phyloP scores from a whole-genome alignment of 2,888 invertebrate genomes.

The Melanophora roralis region DNA sequence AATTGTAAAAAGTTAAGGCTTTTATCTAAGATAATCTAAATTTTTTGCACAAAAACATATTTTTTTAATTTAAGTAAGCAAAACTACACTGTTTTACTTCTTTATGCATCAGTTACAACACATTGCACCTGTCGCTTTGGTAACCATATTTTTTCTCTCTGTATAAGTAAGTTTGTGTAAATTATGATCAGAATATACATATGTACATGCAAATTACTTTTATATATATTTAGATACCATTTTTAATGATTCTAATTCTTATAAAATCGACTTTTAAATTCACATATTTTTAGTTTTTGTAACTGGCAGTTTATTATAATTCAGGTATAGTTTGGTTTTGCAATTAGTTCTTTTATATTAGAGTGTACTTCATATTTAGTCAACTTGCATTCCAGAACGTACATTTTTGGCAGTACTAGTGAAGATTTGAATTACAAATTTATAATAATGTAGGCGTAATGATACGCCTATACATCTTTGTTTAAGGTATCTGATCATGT shows the following conservation, averaged over 20 bases:
- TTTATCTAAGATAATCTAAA: too few species aligned
- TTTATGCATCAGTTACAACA: constrained; percentile 32
- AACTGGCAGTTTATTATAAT: constrained; percentile 20
- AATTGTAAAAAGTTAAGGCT: too few species aligned
- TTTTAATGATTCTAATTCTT: constrained; percentile 42
- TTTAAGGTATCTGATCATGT: too few species aligned
- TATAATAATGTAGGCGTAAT: not conserved
- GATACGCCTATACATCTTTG: constrained; percentile 14
- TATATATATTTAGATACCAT: constrained; percentile 34
- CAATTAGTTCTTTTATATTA: constrained; percentile 53
- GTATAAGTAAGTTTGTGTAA: not conserved
- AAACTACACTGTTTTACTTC: not conserved
- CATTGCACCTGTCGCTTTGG: constrained; percentile 55
- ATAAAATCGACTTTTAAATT: constrained; percentile 50
- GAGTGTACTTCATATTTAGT: constrained; percentile 59
- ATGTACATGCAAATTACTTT: not conserved
- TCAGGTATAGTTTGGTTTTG: constrained; percentile 37
- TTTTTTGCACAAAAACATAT: too few species aligned
- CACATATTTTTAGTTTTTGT: constrained; percentile 38
- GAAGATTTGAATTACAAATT: not conserved
- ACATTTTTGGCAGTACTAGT: too few species aligned
- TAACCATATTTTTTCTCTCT: constrained; percentile 30
- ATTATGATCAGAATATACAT: not conserved
- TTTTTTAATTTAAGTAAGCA: too few species aligned
- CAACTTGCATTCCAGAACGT: constrained; percentile 49